Evolutionary conservation across 2,113 vertebrate species (phyloP).

Genomic region (Indicator indicator): DNA sequence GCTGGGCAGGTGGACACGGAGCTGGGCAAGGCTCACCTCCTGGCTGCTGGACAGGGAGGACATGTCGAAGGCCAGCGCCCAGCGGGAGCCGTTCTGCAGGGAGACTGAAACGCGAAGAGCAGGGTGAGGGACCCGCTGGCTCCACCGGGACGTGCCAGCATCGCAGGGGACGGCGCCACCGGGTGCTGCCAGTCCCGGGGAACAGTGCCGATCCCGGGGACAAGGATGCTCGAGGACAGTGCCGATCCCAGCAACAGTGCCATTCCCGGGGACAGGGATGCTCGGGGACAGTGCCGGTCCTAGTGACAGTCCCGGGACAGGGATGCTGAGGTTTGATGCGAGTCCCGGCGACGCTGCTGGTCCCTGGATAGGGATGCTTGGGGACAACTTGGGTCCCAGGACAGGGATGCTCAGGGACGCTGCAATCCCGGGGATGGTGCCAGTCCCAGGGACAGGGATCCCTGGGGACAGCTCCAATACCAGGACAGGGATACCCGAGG

Average conservation of each 20-base stretch:
- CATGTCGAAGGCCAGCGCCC: slow-evolving; percentile 86
- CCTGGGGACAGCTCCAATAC: fast-evolving
- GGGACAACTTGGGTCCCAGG: background rate
- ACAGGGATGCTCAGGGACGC: background rate
- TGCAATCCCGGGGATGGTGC: background rate
- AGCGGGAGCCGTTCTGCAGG: slow-evolving; percentile 76
- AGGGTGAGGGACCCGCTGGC: background rate
- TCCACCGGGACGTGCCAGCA: background rate
- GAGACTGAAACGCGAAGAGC: slow-evolving; percentile 72
- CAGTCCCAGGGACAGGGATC: background rate
- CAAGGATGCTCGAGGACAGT: too few relatives aligned
- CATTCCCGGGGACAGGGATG: too few relatives aligned
- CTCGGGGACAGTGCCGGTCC: too few relatives aligned
- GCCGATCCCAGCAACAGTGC: background rate
- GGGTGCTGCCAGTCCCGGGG: fast-evolving
- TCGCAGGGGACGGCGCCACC: fast-evolving
- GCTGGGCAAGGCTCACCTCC: slow-evolving; percentile 81
- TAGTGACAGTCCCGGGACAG: background rate
- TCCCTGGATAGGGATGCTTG: background rate
- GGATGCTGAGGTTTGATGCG: background rate
- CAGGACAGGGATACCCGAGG: background rate
- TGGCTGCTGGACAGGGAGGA: slow-evolving; percentile 81
- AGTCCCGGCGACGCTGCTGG: fast-evolving
- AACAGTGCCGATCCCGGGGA: too few relatives aligned
- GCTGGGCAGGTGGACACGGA: slow-evolving; percentile 75